Evolutionary conservation across 1,140 invertebrate genomes (phyloP).

Genomic region (Polyergus mexicanus): DNA sequence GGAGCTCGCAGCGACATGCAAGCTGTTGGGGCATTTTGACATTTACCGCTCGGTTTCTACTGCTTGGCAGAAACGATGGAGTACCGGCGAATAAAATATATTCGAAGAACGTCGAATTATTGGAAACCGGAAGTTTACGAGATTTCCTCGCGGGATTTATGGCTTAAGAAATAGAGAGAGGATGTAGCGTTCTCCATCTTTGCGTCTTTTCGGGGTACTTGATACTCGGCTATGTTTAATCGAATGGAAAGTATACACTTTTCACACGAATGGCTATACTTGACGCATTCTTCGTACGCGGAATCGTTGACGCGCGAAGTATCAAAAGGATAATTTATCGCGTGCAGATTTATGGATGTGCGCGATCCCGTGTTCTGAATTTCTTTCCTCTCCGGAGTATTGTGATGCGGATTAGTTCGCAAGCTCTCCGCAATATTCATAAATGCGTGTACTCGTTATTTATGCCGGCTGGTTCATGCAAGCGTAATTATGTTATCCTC

Average conservation of each 20-base stretch:
- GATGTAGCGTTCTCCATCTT: background rate
- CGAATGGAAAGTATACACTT: background rate
- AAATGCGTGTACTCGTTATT: constrained; percentile 63
- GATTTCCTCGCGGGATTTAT: constrained; percentile 34
- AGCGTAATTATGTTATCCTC: constrained; percentile 62
- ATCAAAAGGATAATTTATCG: constrained; percentile 65
- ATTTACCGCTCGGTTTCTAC: constrained; percentile 47
- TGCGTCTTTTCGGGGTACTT: constrained; percentile 1
- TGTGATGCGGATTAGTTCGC: constrained; percentile 55
- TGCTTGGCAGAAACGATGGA: constrained; percentile 47
- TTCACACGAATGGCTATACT: constrained; percentile 12
- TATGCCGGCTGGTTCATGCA: constrained; percentile 48
- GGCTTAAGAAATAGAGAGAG: constrained; percentile 34
- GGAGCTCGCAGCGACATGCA: constrained; percentile 76
- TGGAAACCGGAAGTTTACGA: constrained; percentile 57
- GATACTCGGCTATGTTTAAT: constrained; percentile 21
- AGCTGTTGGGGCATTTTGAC: constrained; percentile 67
- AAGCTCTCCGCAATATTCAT: constrained; percentile 45
- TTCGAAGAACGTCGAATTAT: constrained; percentile 58
- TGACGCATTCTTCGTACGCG: constrained; percentile 2
- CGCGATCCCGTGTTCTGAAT: constrained; percentile 41
- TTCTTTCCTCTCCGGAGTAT: constrained; percentile 15
- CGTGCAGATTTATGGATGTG: constrained; percentile 22
- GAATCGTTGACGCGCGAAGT: constrained; percentile 57
- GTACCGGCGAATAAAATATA: constrained; percentile 51